phyloP scores from a whole-genome alignment of 2,797 vertebrate species.

The Molossus alvarezi region DNA sequence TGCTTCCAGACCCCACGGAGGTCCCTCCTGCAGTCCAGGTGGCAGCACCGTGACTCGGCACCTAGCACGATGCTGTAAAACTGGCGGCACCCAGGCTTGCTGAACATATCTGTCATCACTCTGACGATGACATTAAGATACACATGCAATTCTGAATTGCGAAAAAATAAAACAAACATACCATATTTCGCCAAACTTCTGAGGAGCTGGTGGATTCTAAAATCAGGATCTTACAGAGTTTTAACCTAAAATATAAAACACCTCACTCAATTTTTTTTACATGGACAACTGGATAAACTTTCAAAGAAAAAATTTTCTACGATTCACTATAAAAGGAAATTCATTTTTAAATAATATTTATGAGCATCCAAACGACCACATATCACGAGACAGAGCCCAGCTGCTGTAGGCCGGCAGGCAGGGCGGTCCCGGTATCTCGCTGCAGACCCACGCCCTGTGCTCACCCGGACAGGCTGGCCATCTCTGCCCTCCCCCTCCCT shows the following conservation, averaged over 20 bases:
- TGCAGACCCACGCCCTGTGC: not conserved
- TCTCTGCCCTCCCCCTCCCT: not conserved
- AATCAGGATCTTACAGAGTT: constrained; percentile 86
- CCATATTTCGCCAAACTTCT: constrained; percentile 90
- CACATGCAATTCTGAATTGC: constrained; percentile 73
- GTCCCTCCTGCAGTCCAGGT: not conserved
- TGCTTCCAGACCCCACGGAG: not conserved
- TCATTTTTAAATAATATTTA: constrained; percentile 12
- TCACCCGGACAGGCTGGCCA: not conserved
- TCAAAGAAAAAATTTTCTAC: not conserved
- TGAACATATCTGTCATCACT: constrained; percentile 4
- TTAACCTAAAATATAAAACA: constrained; percentile 90
- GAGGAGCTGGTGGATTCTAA: constrained; percentile 88
- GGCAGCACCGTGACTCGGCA: not conserved
- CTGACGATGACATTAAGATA: constrained; percentile 47
- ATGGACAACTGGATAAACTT: constrained; percentile 70
- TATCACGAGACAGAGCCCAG: not conserved
- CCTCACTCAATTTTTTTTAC: constrained; percentile 84
- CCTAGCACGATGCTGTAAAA: constrained; percentile 23
- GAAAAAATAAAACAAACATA: constrained; percentile 86
- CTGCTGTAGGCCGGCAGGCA: not conserved
- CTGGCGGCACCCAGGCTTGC: not conserved
- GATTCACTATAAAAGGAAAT: constrained; percentile 27
- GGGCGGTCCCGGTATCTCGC: too few species aligned
- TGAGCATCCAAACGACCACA: constrained; percentile 42